Evolutionary conservation across 2,113 vertebrate species (phyloP), one percentile per base, ranked within the genome.

Genomic region (Carettochelys insculpta): DNA sequence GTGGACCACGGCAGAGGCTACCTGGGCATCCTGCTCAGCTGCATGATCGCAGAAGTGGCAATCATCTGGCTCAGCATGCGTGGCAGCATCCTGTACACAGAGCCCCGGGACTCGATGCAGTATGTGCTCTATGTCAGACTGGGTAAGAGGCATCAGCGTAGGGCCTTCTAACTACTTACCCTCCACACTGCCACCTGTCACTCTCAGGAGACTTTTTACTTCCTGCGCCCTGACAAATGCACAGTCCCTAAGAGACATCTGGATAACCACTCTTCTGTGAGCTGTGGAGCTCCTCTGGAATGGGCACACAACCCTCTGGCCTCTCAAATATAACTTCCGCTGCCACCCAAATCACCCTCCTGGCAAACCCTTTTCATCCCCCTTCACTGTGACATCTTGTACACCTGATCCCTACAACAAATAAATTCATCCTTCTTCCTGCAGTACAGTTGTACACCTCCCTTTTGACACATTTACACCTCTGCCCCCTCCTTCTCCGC

Each of bases 61-160:
- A 99, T 99, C 98, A 99, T 99, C 98, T 99, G 99, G 99, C 97
- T 99, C 97, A 99, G 99, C 97, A 99, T 99, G 99, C 98, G 99
- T 29, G 99, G 99, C 92, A 99, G 99, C 96, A 99, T 99, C 97
- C 98, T 99, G 87, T 99, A 99, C 98, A 99, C 99, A 2, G 99
- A 99, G 97, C 99, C 99, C 41, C 98, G 99, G 53, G 99, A 99
- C 92, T 99, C 99, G 86, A 99, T 99, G 98, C 99, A 99, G 98
- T 99, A 99, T 76, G 99, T 99, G 93, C 98, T 99, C 95, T 99
- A 99, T 91, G 99, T 99, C 97, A 98, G 99, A 90, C 98, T 99
- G 83, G 99, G 99, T 99, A 98, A 98, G 99, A 94, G 90, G 77
- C 82, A 88, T 68, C n/a, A 56, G 87, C 92, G 61, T 43, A 83